These are phyloP conservation scores for Ammospiza caudacuta DNA, from an alignment of 2,113 vertebrate genomes.

Conservation along the genomic window DNA sequence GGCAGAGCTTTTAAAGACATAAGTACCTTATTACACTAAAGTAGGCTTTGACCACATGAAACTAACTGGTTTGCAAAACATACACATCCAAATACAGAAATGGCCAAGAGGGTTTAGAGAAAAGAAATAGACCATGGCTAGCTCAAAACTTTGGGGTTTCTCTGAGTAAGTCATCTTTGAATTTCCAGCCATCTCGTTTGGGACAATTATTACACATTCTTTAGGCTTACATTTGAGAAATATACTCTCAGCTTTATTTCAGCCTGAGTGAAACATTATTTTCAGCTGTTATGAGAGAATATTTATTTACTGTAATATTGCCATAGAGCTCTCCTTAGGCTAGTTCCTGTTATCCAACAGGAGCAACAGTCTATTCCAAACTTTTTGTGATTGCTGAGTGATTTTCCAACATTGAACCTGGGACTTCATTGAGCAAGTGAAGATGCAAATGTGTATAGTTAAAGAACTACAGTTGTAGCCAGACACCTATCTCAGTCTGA, in stretches of 20 bases:
- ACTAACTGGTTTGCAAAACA: not conserved
- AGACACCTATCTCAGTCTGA: not conserved
- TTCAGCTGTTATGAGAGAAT: not conserved
- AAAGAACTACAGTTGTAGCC: not conserved
- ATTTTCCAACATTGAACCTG: not conserved
- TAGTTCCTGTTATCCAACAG: not conserved
- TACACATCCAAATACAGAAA: not conserved
- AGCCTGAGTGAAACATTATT: not conserved
- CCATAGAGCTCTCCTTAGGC: not conserved
- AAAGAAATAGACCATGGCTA: not conserved
- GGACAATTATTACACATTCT: not conserved
- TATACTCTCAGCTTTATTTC: not conserved
- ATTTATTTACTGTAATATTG: not conserved
- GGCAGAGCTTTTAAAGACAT: not conserved
- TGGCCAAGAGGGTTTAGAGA: not conserved
- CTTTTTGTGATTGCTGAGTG: not conserved
- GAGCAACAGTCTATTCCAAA: not conserved
- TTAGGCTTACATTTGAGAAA: not conserved
- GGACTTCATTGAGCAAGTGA: not conserved
- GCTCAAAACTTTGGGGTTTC: not conserved
- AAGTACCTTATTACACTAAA: not conserved
- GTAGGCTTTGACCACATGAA: not conserved
- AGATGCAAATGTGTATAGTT: not conserved
- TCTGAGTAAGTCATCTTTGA: not conserved
- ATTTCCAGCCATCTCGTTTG: not conserved